phyloP scores from a whole-genome alignment of 1,140 invertebrate species.

The Zeugodacus cucurbitae region DNA sequence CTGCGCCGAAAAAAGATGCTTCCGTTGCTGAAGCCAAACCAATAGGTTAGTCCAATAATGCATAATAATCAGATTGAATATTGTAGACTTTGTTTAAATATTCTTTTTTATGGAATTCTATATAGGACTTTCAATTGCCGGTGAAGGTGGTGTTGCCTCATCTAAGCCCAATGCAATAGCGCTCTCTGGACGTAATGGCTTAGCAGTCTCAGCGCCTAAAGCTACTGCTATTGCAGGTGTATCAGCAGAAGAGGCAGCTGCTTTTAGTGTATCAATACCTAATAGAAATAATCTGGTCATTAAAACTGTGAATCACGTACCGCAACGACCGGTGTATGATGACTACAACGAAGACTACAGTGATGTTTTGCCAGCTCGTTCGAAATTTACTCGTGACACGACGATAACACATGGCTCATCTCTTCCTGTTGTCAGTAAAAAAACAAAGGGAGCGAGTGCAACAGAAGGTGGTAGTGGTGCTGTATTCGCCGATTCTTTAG shows the following conservation, averaged over 20 bases:
- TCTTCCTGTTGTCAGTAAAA: background rate
- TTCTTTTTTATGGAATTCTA: background rate
- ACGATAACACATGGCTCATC: background rate
- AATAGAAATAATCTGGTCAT: conserved; percentile 60
- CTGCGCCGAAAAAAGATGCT: conserved; percentile 69
- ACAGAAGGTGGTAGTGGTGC: conserved; percentile 41
- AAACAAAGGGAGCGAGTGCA: background rate
- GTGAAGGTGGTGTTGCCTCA: conserved; percentile 75
- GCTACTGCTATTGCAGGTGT: conserved; percentile 78
- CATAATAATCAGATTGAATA: background rate
- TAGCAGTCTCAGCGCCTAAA: conserved; percentile 75
- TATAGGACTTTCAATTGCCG: conserved; percentile 70
- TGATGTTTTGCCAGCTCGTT: conserved; percentile 46
- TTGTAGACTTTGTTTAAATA: background rate
- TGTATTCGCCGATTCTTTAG: conserved; percentile 37
- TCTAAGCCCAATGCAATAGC: conserved; percentile 76
- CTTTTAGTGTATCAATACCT: conserved; percentile 60
- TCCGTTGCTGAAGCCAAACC: conserved; percentile 78
- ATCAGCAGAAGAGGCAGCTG: conserved; percentile 68
- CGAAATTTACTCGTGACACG: conserved; percentile 43
- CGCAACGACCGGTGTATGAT: conserved; percentile 44
- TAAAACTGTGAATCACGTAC: conserved; percentile 44
- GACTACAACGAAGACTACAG: conserved; percentile 55
- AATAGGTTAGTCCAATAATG: conserved; percentile 67
- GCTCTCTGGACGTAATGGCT: conserved; percentile 73